Evolutionary conservation across 2,888 invertebrate species (phyloP), one percentile per base, ranked within the genome.

Genomic region (Pandemis heparana): DNA sequence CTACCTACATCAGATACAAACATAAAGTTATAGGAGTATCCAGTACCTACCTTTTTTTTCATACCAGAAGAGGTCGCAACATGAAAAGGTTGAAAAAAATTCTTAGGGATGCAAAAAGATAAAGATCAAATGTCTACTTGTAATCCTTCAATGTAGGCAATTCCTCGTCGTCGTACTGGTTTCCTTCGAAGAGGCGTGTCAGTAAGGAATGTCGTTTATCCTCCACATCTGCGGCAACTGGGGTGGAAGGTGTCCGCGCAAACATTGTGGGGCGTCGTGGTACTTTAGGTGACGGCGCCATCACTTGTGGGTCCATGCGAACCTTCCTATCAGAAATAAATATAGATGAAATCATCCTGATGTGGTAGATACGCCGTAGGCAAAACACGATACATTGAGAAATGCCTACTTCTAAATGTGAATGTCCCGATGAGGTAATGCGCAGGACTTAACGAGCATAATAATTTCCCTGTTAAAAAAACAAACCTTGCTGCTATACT

Each of bases 141-240:
- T 83, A 90, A 65, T 87, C 83, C 75, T 90, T 92, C n/a, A 93
- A 80, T 1, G 88, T 92, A 1, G 91, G 91, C 5, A 81, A 84
- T 1, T 67, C 66, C 1, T 79, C 78, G 1, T 84, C 84, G 7
- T 78, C 77, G 9, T 75, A 67, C 0, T 69, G 32, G 0, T 79
- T 73, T 2, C 89, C 85, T 12, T 65, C 38, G n/a, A 86, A 87
- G 12, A 92, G 77, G 4, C 90, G 83, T 0, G 83, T 77, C 7
- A 92, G 79, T 0, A 85, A 85, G 0, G 92, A 91, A 3, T 78
- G 82, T 14, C 87, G 76, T 5, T 71, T 74, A 0, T 78, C 67
- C 0, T 81, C 78, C 0, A 75, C 75, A 14, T 86, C 85, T 0
- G 83, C 81, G 18, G 38, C 39, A 18, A 63, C 43, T 0, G 72